Evolutionary conservation across 2,113 vertebrate genomes (phyloP).

Genomic region (Aleadryas rufinucha): DNA sequence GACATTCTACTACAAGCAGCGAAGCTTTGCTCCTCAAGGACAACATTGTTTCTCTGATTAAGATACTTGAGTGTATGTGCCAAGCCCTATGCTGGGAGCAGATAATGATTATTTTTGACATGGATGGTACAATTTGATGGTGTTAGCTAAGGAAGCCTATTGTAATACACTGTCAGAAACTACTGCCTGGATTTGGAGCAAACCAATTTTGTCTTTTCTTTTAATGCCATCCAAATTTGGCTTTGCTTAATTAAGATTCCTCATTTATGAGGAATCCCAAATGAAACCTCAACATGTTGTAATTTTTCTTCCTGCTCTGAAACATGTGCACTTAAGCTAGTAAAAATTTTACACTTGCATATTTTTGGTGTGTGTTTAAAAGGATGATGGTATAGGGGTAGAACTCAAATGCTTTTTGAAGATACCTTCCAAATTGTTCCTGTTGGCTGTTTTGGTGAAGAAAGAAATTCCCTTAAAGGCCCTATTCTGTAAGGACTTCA

Average conservation of each 20-base stretch:
- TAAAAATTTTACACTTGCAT: background rate
- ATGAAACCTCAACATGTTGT: background rate
- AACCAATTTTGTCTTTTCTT: background rate
- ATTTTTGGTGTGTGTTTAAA: background rate
- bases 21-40: background rate
- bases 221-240: background rate
- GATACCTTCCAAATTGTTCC: background rate
- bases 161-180: background rate
- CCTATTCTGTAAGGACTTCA: background rate
- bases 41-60: background rate
- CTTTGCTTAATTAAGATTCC: conserved; percentile 16
- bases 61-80: background rate
- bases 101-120: background rate
- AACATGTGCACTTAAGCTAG: background rate
- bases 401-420: background rate
- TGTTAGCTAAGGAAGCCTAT: background rate
- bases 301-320: background rate
- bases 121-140: background rate
- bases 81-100: background rate
- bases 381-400: background rate
- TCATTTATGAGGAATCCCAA: background rate
- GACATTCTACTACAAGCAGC: background rate
- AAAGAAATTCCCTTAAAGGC: background rate
- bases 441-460: background rate
- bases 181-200: background rate